phyloP scores from a whole-genome alignment of 2,888 invertebrate genomes.

The Lordiphosa andalusiaca region DNA sequence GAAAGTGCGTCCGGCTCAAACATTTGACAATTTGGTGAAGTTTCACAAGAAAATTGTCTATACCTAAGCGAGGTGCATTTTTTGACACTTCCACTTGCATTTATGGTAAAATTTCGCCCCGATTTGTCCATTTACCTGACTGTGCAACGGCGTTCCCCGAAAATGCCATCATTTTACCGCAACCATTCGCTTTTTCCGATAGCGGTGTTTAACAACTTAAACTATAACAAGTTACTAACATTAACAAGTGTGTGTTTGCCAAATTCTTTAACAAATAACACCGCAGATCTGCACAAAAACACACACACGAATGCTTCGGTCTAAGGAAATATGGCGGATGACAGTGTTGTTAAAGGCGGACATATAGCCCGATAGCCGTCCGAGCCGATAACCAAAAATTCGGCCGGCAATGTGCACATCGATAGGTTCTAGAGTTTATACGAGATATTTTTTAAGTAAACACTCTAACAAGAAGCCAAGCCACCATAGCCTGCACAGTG shows the following conservation, averaged over 20 bases:
- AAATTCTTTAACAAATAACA: slow-evolving; percentile 26
- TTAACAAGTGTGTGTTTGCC: slow-evolving; percentile 13
- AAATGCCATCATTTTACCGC: slow-evolving; percentile 23
- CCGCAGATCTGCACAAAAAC: slow-evolving; percentile 41
- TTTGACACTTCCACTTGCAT: slow-evolving; percentile 7
- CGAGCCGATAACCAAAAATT: slow-evolving; percentile 7
- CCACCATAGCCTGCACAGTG: too few relatives aligned
- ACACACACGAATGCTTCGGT: slow-evolving; percentile 52
- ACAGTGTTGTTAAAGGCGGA: slow-evolving; percentile 48
- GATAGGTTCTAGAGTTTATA: too few relatives aligned
- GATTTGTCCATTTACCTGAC: slow-evolving; percentile 52
- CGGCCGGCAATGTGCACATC: too few relatives aligned
- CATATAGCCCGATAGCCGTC: not conserved
- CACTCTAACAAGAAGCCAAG: too few relatives aligned
- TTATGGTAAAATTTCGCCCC: slow-evolving; percentile 3
- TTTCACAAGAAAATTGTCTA: too few relatives aligned
- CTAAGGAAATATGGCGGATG: slow-evolving; percentile 68
- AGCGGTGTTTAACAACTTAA: slow-evolving; percentile 5
- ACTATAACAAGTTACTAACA: slow-evolving; percentile 4
- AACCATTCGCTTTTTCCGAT: slow-evolving; percentile 8
- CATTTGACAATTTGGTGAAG: not conserved
- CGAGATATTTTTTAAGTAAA: too few relatives aligned
- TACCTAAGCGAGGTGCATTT: too few relatives aligned
- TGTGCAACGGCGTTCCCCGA: slow-evolving; percentile 39
- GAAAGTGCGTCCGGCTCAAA: slow-evolving; percentile 19